Conservation (phyloP, 35 echinoderm and acorn worm genomes). For the Strongylocentrotus purpuratus region DNA sequence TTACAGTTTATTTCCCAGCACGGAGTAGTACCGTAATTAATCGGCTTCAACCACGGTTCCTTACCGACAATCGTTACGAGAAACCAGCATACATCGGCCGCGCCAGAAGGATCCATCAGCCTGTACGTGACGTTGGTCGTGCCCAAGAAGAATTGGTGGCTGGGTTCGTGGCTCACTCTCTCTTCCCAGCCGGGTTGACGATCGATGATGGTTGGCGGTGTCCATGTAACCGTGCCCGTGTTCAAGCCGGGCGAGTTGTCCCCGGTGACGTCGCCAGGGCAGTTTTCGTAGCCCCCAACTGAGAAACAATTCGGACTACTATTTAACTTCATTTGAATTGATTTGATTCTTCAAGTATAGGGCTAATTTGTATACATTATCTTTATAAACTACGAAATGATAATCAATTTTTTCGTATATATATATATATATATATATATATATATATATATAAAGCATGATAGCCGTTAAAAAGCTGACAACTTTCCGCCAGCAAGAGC, state of each 20-base stretch:
- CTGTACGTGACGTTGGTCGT: constrained; percentile 29
- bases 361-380: too few relatives aligned
- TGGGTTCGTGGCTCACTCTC: neutral
- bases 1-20: neutral
- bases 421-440: too few relatives aligned
- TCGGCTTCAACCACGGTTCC: neutral
- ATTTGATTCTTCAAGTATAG: neutral
- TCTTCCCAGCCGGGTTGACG: neutral
- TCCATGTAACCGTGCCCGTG: constrained; percentile 38
- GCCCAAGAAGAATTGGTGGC: neutral
- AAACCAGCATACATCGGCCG: constrained; percentile 1
- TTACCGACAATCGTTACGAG: constrained; percentile 17
- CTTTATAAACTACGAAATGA: too few relatives aligned
- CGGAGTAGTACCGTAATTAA: neutral
- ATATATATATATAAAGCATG: too few relatives aligned
- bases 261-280: constrained; percentile 25
- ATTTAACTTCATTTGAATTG: neutral
- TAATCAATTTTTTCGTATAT: too few relatives aligned
- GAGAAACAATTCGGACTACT: neutral
- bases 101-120: neutral
- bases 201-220: constrained; percentile 18
- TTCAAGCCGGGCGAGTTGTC: neutral
- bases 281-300: constrained; percentile 20
- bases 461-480: too few relatives aligned
- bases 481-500: too few relatives aligned